Conservation (phyloP, 2,888 invertebrate genomes). For the Hypomecis punctinalis region DNA sequence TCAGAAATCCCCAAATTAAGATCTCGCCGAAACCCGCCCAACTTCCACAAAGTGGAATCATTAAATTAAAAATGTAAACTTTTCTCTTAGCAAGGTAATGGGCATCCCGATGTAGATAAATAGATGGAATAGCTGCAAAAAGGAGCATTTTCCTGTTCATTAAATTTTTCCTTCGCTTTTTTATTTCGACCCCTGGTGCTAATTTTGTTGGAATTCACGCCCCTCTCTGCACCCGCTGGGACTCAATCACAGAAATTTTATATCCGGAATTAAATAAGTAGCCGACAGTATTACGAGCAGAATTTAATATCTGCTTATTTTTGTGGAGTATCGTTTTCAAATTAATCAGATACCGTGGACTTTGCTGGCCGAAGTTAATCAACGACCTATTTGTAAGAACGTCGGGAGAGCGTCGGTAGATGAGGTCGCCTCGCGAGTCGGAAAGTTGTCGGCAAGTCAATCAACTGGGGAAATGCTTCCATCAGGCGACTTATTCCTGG, state of each 20-base stretch:
- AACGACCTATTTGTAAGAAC: constrained; percentile 28
- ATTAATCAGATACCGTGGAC: constrained; percentile 37
- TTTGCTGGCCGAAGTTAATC: constrained; percentile 28
- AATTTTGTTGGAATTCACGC: constrained; percentile 86
- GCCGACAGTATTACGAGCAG: constrained; percentile 78
- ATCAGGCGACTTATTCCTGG: constrained; percentile 77
- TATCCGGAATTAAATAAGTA: constrained; percentile 86
- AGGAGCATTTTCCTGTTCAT: constrained; percentile 86
- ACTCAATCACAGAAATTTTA: constrained; percentile 86
- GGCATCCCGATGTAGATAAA: constrained; percentile 86
- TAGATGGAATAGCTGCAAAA: constrained; percentile 86
- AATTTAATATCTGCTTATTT: constrained; percentile 83
- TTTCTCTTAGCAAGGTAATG: constrained; percentile 86
- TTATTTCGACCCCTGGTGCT: constrained; percentile 86
- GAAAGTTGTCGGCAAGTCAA: constrained; percentile 57
- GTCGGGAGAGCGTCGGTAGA: constrained; percentile 18
- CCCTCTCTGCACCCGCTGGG: constrained; percentile 82
- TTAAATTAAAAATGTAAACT: constrained; percentile 86
- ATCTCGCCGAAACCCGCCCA: constrained; percentile 85
- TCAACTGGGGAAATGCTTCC: constrained; percentile 75
- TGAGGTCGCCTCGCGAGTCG: constrained; percentile 21
- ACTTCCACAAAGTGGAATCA: constrained; percentile 86
- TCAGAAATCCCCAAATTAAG: constrained; percentile 86
- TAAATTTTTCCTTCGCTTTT: constrained; percentile 86
- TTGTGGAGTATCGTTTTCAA: constrained; percentile 63